phyloP scores from a whole-genome alignment of 2,888 invertebrate genomes.

The Mamestra brassicae region DNA sequence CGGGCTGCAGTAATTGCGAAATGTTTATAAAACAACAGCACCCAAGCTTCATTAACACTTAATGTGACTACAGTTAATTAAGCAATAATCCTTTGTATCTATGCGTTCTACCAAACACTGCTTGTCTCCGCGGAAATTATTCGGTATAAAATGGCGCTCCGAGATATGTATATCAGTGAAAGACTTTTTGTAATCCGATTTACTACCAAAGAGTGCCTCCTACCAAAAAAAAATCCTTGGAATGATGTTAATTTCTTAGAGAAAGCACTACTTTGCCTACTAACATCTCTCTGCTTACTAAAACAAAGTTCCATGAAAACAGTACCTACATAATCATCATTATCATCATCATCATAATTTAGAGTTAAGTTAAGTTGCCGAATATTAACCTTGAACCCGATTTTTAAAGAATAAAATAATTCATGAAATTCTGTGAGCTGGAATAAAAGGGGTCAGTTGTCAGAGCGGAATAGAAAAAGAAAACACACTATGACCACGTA shows the following conservation, averaged over 20 bases:
- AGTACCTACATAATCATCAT: background rate
- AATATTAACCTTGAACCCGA: background rate
- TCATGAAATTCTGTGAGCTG: background rate
- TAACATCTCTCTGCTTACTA: background rate
- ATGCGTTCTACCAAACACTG: background rate
- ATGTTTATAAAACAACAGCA: background rate
- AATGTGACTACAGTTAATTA: conserved; percentile 1
- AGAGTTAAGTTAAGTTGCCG: no score
- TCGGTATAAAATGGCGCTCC: no score
- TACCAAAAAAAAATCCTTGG: no score
- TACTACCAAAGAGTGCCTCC: no score
- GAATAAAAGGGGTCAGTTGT: background rate
- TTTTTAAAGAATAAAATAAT: background rate
- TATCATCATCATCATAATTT: background rate
- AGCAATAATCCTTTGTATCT: background rate
- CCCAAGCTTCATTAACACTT: background rate
- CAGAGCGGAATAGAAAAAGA: background rate
- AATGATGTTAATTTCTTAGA: no score
- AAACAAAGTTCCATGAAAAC: background rate
- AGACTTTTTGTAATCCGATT: no score
- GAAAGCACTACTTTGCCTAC: no score
- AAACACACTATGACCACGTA: background rate
- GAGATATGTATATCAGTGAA: no score
- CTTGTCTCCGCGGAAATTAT: no score
- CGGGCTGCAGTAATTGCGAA: background rate